Conservation (phyloP, 2,888 invertebrate genomes). For the Drosophila pseudotakahashii region DNA sequence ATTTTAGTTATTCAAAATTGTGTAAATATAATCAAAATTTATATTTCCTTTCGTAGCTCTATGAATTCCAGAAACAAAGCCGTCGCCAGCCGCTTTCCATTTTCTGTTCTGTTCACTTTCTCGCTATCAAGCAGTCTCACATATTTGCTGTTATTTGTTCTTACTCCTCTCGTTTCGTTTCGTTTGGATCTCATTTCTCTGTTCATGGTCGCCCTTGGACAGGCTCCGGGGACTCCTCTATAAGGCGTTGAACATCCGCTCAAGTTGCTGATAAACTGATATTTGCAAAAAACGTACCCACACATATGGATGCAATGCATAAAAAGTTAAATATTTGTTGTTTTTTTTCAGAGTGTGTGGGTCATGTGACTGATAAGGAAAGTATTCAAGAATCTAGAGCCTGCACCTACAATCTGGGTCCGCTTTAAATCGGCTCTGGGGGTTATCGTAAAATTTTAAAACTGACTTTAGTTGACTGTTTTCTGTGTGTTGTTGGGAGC, state of each 20-base stretch:
- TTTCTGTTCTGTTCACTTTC: constrained; percentile 26
- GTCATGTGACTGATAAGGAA: constrained; percentile 29
- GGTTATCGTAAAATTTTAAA: constrained; percentile 29
- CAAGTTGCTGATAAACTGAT: constrained; percentile 34
- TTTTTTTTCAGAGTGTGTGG: neutral
- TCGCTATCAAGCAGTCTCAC: constrained; percentile 70
- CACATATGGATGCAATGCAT: constrained; percentile 20
- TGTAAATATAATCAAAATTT: constrained; percentile 74
- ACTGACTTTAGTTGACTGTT: constrained; percentile 22
- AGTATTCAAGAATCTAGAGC: constrained; percentile 24
- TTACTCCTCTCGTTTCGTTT: constrained; percentile 27
- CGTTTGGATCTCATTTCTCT: constrained; percentile 10
- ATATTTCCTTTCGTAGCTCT: constrained; percentile 47
- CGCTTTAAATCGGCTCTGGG: constrained; percentile 11
- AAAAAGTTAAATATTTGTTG: constrained; percentile 16
- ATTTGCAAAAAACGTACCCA: constrained; percentile 20
- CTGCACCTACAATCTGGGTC: constrained; percentile 34
- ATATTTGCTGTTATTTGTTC: constrained; percentile 72
- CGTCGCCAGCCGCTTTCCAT: constrained; percentile 14
- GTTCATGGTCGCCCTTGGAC: constrained; percentile 18
- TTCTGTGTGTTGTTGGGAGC: constrained; percentile 37
- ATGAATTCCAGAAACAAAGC: constrained; percentile 35
- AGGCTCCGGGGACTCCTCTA: constrained; percentile 37
- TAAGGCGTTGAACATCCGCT: constrained; percentile 74
- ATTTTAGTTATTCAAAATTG: constrained; percentile 48